A percentile compares a stretch with the other conserved stretches of the same genome.
Conservation (phyloP, 2,797 vertebrate species). For the Jordanella pulchra region DNA sequence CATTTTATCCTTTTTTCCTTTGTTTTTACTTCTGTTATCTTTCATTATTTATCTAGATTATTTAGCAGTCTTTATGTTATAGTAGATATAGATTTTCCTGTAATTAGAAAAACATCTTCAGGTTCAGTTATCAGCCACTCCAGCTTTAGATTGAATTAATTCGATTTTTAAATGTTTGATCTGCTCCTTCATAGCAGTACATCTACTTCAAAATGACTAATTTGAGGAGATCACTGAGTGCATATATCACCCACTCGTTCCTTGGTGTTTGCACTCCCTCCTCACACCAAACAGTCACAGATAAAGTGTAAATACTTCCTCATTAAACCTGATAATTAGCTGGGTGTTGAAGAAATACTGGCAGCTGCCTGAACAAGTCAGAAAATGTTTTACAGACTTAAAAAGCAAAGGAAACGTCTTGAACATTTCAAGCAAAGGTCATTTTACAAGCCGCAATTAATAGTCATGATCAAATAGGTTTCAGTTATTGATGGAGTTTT, state of each 20-base stretch:
- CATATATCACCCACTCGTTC: not conserved
- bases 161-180: not conserved
- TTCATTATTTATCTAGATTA: not conserved
- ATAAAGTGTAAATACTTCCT: conserved; percentile 43
- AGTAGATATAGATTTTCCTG: not conserved
- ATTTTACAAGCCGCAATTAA: not conserved
- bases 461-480: not conserved
- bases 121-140: not conserved
- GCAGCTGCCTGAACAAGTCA: conserved; percentile 4
- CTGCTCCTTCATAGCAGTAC: not conserved
- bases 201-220: not conserved
- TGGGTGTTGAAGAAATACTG: conserved; percentile 18
- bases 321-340: conserved; percentile 56
- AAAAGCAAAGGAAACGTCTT: not conserved
- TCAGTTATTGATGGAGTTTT: not conserved
- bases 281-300: conserved; percentile 45
- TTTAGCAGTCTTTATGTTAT: not conserved
- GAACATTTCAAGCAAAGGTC: not conserved
- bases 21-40: not conserved
- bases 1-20: not conserved
- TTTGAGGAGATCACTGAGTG: not conserved
- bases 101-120: not conserved
- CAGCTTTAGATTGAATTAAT: not conserved
- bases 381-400: not conserved
- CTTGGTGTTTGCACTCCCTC: not conserved